A percentile compares a stretch with the other conserved stretches of the same genome.
phyloP scores from a whole-genome alignment of 1,140 invertebrate genomes.

The Drosophila elegans region DNA sequence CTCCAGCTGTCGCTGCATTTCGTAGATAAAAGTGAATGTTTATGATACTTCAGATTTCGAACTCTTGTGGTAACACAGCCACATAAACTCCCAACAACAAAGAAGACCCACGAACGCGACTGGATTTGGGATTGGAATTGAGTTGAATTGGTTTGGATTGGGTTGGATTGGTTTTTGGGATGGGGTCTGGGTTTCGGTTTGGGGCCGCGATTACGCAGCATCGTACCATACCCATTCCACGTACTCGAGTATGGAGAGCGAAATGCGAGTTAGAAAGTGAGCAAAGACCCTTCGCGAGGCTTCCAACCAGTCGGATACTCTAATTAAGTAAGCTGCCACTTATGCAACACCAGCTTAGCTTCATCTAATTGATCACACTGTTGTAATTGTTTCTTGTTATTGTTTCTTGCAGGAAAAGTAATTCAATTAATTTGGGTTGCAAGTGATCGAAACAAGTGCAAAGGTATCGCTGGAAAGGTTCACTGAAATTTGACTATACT shows the following conservation, averaged over 20 bases:
- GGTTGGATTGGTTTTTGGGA: slow-evolving; percentile 23
- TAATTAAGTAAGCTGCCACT: slow-evolving; percentile 68
- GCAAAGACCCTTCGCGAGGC: slow-evolving; percentile 37
- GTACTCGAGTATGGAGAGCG: slow-evolving; percentile 42
- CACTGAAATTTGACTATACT: neutral
- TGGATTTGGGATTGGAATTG: slow-evolving; percentile 38
- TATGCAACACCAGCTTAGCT: slow-evolving; percentile 51
- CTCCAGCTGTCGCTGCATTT: slow-evolving; percentile 54
- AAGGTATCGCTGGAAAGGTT: neutral
- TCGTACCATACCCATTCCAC: slow-evolving; percentile 29
- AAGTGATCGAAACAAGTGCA: slow-evolving; percentile 5
- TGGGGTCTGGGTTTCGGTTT: slow-evolving; percentile 26
- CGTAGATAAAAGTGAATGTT: slow-evolving; percentile 78
- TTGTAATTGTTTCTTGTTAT: slow-evolving; percentile 26
- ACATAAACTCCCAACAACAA: slow-evolving; percentile 53
- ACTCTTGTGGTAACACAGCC: slow-evolving; percentile 58
- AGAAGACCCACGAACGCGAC: slow-evolving; percentile 13
- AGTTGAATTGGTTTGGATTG: slow-evolving; percentile 20
- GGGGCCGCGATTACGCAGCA: slow-evolving; percentile 71
- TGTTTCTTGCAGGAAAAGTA: slow-evolving; percentile 8
- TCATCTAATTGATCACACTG: slow-evolving; percentile 36
- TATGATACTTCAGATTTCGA: slow-evolving; percentile 72
- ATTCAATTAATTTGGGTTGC: slow-evolving; percentile 31
- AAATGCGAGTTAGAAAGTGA: slow-evolving; percentile 70
- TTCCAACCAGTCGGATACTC: slow-evolving; percentile 60